Evolutionary conservation across 1,140 invertebrate genomes (phyloP).

Genomic region (Papilio polytes): DNA sequence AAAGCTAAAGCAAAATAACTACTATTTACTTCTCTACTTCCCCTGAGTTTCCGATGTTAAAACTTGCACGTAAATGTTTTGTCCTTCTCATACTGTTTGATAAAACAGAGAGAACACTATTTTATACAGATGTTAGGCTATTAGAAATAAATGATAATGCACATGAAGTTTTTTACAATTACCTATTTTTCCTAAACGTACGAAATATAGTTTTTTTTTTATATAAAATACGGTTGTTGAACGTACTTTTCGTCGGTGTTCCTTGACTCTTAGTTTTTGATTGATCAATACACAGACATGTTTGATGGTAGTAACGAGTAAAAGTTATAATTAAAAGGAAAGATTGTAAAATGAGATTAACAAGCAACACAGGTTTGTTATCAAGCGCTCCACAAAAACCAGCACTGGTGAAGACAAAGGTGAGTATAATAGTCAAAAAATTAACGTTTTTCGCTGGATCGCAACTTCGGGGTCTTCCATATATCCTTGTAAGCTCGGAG

Average conservation of each 20-base stretch:
- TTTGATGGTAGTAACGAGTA: background rate
- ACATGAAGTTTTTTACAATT: too few relatives aligned
- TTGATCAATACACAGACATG: conserved; percentile 64
- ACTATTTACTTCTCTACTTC: too few relatives aligned
- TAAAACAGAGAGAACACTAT: too few relatives aligned
- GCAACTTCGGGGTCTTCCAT: background rate
- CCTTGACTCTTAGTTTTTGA: conserved; percentile 61
- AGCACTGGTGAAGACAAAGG: conserved; percentile 57
- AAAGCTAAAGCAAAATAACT: too few relatives aligned
- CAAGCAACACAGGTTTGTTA: conserved; percentile 78
- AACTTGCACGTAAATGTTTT: too few relatives aligned
- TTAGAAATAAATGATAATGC: too few relatives aligned
- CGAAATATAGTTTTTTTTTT: too few relatives aligned
- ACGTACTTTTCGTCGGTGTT: background rate
- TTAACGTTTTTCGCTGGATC: background rate
- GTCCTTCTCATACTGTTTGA: too few relatives aligned
- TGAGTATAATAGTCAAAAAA: conserved; percentile 44
- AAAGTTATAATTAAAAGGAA: background rate
- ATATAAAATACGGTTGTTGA: background rate
- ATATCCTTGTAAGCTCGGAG: background rate
- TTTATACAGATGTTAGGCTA: too few relatives aligned
- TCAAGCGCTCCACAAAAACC: conserved; percentile 67
- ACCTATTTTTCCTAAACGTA: too few relatives aligned
- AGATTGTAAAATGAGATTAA: conserved; percentile 61
- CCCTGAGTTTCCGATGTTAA: too few relatives aligned